phyloP scores from a whole-genome alignment of 2,888 invertebrate species.

The Rotaria macrura region DNA sequence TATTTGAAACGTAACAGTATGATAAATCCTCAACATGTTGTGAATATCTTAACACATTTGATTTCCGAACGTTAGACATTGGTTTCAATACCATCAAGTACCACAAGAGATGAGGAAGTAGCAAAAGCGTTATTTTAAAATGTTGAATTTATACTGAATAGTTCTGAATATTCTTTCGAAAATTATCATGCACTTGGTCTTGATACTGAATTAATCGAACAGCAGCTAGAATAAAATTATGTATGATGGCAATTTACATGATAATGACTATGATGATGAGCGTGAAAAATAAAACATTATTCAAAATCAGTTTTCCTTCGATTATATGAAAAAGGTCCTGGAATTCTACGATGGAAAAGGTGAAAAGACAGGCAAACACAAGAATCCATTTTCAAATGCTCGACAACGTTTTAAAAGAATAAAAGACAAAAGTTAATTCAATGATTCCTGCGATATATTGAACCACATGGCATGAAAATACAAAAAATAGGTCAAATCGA shows the following conservation, averaged over 20 bases:
- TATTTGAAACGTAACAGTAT: not conserved
- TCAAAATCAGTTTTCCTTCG: not conserved
- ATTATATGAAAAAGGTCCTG: not conserved
- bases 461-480: not conserved
- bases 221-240: not conserved
- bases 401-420: not conserved
- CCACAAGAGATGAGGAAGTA: not conserved
- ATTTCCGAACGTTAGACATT: not conserved
- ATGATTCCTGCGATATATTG: not conserved
- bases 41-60: not conserved
- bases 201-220: not conserved
- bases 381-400: not conserved
- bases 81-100: no score
- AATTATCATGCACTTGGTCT: not conserved
- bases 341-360: not conserved
- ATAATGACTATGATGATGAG: not conserved
- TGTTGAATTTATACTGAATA: not conserved
- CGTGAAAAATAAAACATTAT: no score
- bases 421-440: not conserved
- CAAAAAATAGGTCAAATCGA: not conserved
- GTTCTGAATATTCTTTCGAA: not conserved
- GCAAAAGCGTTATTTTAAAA: not conserved
- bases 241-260: not conserved
- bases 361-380: not conserved
- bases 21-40: not conserved